A percentile compares a stretch with the other conserved stretches of the same genome.
Evolutionary conservation across 2,797 vertebrate species (phyloP).

Genomic region (Lycodopsis pacificus): DNA sequence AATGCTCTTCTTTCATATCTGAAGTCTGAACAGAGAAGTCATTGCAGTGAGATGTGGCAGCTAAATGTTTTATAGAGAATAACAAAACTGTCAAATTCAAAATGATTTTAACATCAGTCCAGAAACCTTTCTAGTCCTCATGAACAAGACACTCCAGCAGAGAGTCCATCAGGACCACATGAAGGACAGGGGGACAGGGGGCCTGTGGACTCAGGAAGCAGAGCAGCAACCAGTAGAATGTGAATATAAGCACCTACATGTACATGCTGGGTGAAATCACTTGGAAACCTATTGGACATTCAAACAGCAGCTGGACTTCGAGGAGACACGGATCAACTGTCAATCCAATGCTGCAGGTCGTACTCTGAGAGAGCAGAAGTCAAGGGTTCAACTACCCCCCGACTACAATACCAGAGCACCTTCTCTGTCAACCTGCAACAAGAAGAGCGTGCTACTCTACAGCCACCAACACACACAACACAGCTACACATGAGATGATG

Average conservation of each 20-base stretch:
- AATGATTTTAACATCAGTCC: not conserved
- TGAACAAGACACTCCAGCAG: conserved; percentile 11
- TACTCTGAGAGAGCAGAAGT: not conserved
- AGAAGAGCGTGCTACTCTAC: not conserved
- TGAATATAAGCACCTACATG: conserved; percentile 8
- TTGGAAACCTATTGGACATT: conserved; percentile 1
- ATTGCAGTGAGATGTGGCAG: not conserved
- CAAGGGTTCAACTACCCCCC: not conserved
- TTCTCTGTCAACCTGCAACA: conserved; percentile 12
- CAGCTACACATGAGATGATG: conserved; percentile 38
- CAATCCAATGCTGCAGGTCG: not conserved
- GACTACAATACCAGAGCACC: not conserved
- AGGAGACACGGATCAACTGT: not conserved
- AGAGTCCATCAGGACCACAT: conserved; percentile 12
- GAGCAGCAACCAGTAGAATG: conserved; percentile 28
- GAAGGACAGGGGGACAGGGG: conserved; percentile 30
- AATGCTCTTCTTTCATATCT: conserved; percentile 11
- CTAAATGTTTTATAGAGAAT: not conserved
- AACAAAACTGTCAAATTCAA: not conserved
- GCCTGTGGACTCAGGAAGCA: conserved; percentile 35
- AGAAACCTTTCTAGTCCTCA: not conserved
- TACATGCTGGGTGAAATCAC: not conserved
- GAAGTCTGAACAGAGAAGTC: conserved; percentile 11
- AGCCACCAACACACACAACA: conserved; percentile 21
- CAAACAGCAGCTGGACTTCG: conserved; percentile 13